phyloP scores from a whole-genome alignment of 2,888 invertebrate species.

The Carabus problematicus region DNA sequence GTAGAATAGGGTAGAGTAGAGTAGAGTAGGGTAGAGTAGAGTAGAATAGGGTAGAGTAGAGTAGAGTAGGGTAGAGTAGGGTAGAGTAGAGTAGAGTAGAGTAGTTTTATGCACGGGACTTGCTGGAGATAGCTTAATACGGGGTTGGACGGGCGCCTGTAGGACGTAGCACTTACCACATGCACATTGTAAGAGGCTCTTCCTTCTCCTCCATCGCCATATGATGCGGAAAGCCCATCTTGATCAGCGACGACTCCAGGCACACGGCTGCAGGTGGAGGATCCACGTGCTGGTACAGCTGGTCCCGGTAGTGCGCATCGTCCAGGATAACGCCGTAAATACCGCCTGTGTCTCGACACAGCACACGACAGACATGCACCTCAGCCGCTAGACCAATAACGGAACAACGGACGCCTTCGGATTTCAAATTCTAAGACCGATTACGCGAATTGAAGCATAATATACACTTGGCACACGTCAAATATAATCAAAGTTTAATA shows the following conservation, averaged over 20 bases:
- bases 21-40: too few species aligned
- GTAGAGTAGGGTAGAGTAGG: too few species aligned
- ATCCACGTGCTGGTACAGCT: constrained; percentile 70
- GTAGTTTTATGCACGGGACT: too few species aligned
- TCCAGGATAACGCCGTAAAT: constrained; percentile 87
- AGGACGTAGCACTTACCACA: constrained; percentile 89
- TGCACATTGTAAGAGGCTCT: constrained; percentile 83
- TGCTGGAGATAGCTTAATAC: too few species aligned
- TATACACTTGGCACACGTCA: too few species aligned
- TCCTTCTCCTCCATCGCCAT: constrained; percentile 65
- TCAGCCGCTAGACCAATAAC: constrained; percentile 96
- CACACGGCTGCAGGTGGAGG: constrained; percentile 76
- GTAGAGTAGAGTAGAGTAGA: too few species aligned
- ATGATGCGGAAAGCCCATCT: constrained; percentile 97
- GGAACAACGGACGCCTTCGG: constrained; percentile 87
- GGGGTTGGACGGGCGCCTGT: too few species aligned
- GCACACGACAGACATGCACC: constrained; percentile 85
- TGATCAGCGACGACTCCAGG: constrained; percentile 80
- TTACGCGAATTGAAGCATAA: too few species aligned
- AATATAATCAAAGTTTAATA: too few species aligned
- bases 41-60: too few species aligned
- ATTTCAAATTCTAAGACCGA: constrained; percentile 71
- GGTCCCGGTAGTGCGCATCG: constrained; percentile 76
- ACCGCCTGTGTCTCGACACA: constrained; percentile 88
- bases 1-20: too few species aligned